These are phyloP conservation scores for Microplitis manilae DNA, from an alignment of 2,888 invertebrate species.

Conservation along the genomic window DNA sequence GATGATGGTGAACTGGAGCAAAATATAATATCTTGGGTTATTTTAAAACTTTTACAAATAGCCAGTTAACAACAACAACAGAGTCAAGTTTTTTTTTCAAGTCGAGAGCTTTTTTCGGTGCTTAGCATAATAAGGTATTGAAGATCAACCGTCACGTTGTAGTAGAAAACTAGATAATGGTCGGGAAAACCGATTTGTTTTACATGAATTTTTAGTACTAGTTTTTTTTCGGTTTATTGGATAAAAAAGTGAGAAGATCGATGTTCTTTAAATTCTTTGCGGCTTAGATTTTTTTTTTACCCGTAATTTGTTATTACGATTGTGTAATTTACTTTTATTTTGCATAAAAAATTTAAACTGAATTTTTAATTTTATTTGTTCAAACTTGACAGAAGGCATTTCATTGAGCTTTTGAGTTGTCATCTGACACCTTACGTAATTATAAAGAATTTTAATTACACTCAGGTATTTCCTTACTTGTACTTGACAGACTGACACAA, in stretches of 20 bases:
- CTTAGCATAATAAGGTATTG: conserved; percentile 30
- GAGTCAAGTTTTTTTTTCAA: not conserved
- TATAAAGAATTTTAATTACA: too few species aligned
- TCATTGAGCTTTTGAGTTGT: too few species aligned
- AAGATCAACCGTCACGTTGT: conserved; percentile 15
- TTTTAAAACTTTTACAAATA: conserved; percentile 26
- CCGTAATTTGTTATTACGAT: not conserved
- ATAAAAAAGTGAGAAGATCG: not conserved
- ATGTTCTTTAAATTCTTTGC: not conserved
- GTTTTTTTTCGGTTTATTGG: not conserved
- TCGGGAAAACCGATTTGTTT: not conserved
- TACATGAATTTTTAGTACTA: not conserved
- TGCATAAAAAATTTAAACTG: too few species aligned
- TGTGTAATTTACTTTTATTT: not conserved
- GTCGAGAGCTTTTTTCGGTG: not conserved
- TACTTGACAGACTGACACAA: too few species aligned
- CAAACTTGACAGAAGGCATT: too few species aligned
- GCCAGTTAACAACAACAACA: conserved; percentile 19
- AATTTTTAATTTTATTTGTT: too few species aligned
- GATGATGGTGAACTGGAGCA: not conserved
- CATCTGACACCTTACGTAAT: too few species aligned
- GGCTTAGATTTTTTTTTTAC: not conserved
- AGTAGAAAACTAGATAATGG: not conserved
- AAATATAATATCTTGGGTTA: conserved; percentile 19
- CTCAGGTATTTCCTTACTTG: too few species aligned